Percentiles rank a stretch among this genome's conserved stretches.
These are phyloP conservation scores for Slavum lentiscoides DNA, from an alignment of 2,888 invertebrate species.

Conservation along the genomic window DNA sequence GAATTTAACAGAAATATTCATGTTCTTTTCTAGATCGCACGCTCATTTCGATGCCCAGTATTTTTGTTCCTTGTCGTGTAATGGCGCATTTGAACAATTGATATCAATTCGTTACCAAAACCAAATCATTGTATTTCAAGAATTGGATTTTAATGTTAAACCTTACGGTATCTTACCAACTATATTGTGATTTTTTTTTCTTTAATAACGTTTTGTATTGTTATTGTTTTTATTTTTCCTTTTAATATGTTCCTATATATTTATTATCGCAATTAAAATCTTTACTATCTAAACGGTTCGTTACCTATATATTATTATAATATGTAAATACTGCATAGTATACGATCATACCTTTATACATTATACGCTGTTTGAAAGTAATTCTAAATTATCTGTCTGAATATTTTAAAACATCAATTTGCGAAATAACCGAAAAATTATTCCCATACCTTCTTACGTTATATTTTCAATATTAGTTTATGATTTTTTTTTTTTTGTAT, in stretches of 20 bases:
- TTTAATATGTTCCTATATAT: slow-evolving; percentile 20
- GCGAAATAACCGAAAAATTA: not conserved
- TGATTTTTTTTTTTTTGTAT: no score
- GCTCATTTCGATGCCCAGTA: slow-evolving; percentile 29
- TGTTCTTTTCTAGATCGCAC: slow-evolving; percentile 18
- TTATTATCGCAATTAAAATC: not conserved
- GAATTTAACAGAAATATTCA: not conserved
- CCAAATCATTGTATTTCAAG: slow-evolving; percentile 17
- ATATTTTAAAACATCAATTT: not conserved
- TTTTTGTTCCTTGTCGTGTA: slow-evolving; percentile 42
- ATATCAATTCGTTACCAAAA: slow-evolving; percentile 19
- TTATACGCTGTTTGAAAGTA: not conserved
- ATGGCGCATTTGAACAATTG: slow-evolving; percentile 24
- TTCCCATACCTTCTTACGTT: no score
- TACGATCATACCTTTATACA: not conserved
- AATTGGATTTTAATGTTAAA: slow-evolving; percentile 36
- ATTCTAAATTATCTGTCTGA: no score
- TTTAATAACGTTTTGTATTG: not conserved
- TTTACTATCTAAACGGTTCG: not conserved
- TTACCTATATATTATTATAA: not conserved
- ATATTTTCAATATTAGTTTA: no score
- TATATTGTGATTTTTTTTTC: slow-evolving; percentile 21
- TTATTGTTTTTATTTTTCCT: slow-evolving; percentile 1
- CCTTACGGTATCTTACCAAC: slow-evolving; percentile 25
- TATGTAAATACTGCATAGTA: no score